Base-by-base conservation (phyloP, 2,888 invertebrate species). In the Crocallis elinguaria region DNA sequence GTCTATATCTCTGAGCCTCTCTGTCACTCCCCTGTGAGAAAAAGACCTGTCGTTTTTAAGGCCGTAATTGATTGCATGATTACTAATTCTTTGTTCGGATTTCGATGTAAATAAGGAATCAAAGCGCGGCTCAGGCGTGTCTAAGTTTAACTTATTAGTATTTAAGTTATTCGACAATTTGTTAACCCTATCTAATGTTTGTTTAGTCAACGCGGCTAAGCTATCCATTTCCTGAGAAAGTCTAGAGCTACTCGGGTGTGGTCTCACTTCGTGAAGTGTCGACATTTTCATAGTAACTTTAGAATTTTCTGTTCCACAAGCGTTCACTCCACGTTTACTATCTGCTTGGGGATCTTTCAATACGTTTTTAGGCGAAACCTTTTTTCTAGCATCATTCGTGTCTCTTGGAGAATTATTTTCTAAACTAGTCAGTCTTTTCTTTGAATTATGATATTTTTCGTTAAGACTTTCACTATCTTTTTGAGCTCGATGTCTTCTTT, bases 181-280 rank as follows among this genome's bases (percentile, higher is more conserved):
- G 80, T 94, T 94, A 71, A 94, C 94, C 74, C 94, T 93, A 78
- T 94, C 94, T 86, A 94, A 92, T 36, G 94, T 94, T 71, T 94
- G 93, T 79, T 93, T 93, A 44, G 94, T 94, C 69, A 94, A 87
- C 25, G 93, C 93, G 59, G 94, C 93, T 77, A 94, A 85, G 71
- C 92, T 94, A 67, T 94, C 94, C 88, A 94, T 93, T 75, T 93
- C 92, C 67, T 93, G 93, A 45, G 91, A 90, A 74, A 91, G 85
- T 78, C 91, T 85, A 63, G 87, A 86, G 60, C 62, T 81, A 70
- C 76, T 77, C 23, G 82, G 63, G 65, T 87, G 89, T 62, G 88
- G 82, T 77, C 86, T 84, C 62, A 88, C 81, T 84, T 88, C 89
- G 52, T 90, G 90, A 64, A 91, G 80, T 41, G 86, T 88, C 69